Percentiles rank a stretch among this genome's conserved stretches.
phyloP scores from a whole-genome alignment of 1,140 invertebrate species.

The Brachionus rotundiformis region DNA sequence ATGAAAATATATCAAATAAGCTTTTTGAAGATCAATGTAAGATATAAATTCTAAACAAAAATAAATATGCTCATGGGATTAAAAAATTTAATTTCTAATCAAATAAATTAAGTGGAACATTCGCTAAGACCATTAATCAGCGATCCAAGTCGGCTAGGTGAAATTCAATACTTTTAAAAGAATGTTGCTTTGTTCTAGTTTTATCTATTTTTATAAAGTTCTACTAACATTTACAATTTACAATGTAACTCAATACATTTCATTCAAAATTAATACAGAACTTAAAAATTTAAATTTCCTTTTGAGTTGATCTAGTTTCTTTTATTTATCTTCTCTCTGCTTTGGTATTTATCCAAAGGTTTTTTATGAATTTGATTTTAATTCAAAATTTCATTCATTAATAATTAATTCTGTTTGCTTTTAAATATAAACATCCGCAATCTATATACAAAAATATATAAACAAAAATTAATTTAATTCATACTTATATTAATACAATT shows the following conservation, averaged over 20 bases:
- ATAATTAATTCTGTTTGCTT: neutral
- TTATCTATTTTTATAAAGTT: neutral
- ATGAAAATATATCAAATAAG: neutral
- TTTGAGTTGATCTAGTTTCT: neutral
- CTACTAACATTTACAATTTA: neutral
- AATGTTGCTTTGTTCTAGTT: neutral
- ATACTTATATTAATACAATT: neutral
- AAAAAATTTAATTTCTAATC: conserved; percentile 2
- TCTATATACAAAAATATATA: neutral
- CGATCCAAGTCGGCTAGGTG: neutral
- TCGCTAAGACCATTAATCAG: neutral
- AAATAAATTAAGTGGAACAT: conserved; percentile 20
- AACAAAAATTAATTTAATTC: neutral
- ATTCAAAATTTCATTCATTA: neutral
- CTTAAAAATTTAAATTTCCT: neutral
- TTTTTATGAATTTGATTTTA: neutral
- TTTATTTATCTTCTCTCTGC: neutral
- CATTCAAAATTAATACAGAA: neutral
- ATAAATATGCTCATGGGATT: neutral
- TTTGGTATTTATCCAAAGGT: neutral
- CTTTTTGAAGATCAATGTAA: neutral
- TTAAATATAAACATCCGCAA: neutral
- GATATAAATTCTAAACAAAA: neutral
- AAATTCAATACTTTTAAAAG: neutral
- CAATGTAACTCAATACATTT: neutral